Evolutionary conservation across 1,140 invertebrate genomes (phyloP).

Genomic region (Olivierus martensii): DNA sequence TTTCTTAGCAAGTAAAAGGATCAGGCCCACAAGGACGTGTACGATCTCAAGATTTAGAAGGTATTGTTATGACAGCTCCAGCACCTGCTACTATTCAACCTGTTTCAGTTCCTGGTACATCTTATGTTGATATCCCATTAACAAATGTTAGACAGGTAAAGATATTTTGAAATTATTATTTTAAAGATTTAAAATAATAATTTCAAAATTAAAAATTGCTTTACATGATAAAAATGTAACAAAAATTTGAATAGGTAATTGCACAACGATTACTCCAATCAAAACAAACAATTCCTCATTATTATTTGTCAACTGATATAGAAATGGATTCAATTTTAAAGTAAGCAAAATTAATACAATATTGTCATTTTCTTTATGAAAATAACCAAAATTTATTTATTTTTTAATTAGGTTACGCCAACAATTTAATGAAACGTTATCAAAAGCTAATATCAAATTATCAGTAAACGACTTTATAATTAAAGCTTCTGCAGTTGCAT

Average conservation of each 20-base stretch:
- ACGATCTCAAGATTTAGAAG: constrained; percentile 63
- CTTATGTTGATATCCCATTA: constrained; percentile 66
- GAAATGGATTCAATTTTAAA: constrained; percentile 60
- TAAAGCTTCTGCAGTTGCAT: constrained; percentile 84
- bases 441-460: constrained; percentile 68
- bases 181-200: too few relatives aligned
- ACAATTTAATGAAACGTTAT: constrained; percentile 55
- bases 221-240: too few relatives aligned
- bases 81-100: constrained; percentile 27
- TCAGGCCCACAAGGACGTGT: constrained; percentile 79
- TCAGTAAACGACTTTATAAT: constrained; percentile 97
- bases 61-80: constrained; percentile 29
- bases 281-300: constrained; percentile 90
- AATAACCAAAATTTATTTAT: background rate
- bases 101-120: background rate
- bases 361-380: background rate
- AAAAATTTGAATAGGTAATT: too few relatives aligned
- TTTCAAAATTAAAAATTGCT: too few relatives aligned
- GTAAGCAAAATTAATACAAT: constrained; percentile 22
- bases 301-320: constrained; percentile 80
- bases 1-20: constrained; percentile 36
- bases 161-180: too few relatives aligned
- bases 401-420: constrained; percentile 45
- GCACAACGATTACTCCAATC: constrained; percentile 45
- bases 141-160: constrained; percentile 61